Evolutionary conservation across 2,797 vertebrate genomes (phyloP).

Genomic region (Acanthurus lineatus): DNA sequence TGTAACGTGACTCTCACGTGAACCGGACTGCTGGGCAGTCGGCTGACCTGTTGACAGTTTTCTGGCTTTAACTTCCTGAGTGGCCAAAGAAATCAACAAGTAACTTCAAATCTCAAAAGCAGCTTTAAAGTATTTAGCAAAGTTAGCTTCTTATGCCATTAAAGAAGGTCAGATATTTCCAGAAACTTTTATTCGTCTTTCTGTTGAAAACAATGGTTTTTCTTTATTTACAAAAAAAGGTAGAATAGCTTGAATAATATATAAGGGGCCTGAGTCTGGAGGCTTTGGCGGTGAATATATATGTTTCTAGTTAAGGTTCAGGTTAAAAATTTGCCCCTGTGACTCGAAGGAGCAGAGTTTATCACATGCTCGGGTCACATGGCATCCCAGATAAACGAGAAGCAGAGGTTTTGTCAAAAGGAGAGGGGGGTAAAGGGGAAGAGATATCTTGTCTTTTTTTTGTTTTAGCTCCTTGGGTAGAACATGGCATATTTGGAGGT

Average conservation of each 20-base stretch:
- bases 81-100: constrained; percentile 21
- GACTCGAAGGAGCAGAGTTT: constrained; percentile 66
- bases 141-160: constrained; percentile 21
- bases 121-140: neutral
- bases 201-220: constrained; percentile 81
- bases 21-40: constrained; percentile 8
- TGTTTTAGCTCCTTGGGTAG: constrained; percentile 93
- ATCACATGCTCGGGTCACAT: constrained; percentile 79
- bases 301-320: constrained; percentile 75
- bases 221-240: constrained; percentile 83
- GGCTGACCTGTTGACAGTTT: constrained; percentile 30
- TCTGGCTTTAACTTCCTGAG: constrained; percentile 22
- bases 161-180: constrained; percentile 48
- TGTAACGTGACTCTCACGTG: constrained; percentile 57
- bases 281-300: constrained; percentile 78
- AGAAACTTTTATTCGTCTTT: constrained; percentile 81
- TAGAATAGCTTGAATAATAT: constrained; percentile 75
- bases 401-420: constrained; percentile 54
- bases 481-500: constrained; percentile 99
- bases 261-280: constrained; percentile 70
- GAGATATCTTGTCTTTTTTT: constrained; percentile 36
- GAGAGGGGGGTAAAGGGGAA: neutral
- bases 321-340: constrained; percentile 65
- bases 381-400: constrained; percentile 64
- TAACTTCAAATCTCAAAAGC: constrained; percentile 29